Base-by-base conservation (phyloP, 2,888 invertebrate species). In the Drosophila tripunctata region DNA sequence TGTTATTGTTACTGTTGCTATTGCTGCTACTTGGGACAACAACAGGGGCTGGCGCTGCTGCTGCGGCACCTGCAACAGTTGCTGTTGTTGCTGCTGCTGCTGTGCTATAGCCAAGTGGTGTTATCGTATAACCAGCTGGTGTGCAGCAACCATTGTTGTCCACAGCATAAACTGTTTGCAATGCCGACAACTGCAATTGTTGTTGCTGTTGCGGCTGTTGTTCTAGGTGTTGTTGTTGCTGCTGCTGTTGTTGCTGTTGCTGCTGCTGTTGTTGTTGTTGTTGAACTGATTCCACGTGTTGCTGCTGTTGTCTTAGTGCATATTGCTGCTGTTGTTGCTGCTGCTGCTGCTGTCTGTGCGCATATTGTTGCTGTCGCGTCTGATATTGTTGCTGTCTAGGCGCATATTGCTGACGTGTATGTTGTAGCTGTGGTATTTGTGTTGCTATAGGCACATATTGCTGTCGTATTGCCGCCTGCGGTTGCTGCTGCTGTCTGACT, bases 121-220 rank as follows among this genome's bases (percentile, higher is more conserved):
- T 52, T 8, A 40, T 3, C 1, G 44, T 35, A 12, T 50, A 67
- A 0, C 38, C 38, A 2, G 44, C 44, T 1, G 67, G 62, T 10
- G 31, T 10, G 15, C 27, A 67, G 15, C 35, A 35, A 3, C 50
- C 57, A 51, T 47, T 44, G 15, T n/a, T 6, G 7, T 56, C 36
- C 7, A 17, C 8, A 1, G 41, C 45, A 36, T 50, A 50, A 31
- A 71, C 30, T 6, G 40, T 55, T 8, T 54, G 64, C 38, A 63
- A 5, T 1, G 43, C 17, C 3, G 35, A 31, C 1, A 47, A 8
- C 4, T 64, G 57, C 35, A 54, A 6, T 5, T 12, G 36, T 0
- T 33, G 41, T 1, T 31, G 30, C 21, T 21, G 21, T 21, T 21
- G 21, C 21, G 35, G 27, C n/a, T 38, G 47, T 30, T 47, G 31